These are phyloP conservation scores for Lithodes maja DNA, from an alignment of 2,888 invertebrate genomes.

Conservation along the genomic window DNA sequence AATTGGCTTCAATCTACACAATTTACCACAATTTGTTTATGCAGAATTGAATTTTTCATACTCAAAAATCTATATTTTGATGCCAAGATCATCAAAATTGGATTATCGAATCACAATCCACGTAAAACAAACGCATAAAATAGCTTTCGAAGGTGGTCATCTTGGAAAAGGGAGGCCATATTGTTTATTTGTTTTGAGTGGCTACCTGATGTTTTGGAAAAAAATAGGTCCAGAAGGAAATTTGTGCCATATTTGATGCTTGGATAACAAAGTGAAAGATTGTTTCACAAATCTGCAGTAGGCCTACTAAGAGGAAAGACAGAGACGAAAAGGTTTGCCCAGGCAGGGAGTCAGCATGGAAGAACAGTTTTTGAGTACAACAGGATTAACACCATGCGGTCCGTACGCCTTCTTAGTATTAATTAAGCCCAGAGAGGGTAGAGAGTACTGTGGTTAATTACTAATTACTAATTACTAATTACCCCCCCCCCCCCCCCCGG, in stretches of 20 bases:
- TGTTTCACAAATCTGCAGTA: conserved; percentile 19
- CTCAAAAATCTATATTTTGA: background rate
- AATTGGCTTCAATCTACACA: background rate
- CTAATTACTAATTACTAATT: too few relatives aligned
- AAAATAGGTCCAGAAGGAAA: conserved; percentile 11
- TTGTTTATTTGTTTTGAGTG: conserved; percentile 2
- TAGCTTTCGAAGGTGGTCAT: background rate
- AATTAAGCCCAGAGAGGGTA: too few relatives aligned
- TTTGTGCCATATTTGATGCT: conserved; percentile 7
- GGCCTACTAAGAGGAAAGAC: too few relatives aligned
- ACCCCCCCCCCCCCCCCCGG: too few relatives aligned
- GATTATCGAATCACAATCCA: background rate
- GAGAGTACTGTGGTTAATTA: too few relatives aligned
- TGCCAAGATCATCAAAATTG: background rate
- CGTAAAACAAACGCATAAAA: background rate
- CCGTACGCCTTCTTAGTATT: too few relatives aligned
- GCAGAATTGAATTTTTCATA: conserved; percentile 1
- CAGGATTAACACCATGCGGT: too few relatives aligned
- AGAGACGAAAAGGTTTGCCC: too few relatives aligned
- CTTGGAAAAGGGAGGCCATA: background rate
- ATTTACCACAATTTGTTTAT: background rate
- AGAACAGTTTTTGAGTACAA: too few relatives aligned
- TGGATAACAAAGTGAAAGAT: conserved; percentile 14
- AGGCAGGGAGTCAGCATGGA: too few relatives aligned
- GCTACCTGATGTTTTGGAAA: background rate